A percentile compares a stretch with the other conserved stretches of the same genome.
phyloP scores from a whole-genome alignment of 2,113 vertebrate species.

The Sander vitreus region DNA sequence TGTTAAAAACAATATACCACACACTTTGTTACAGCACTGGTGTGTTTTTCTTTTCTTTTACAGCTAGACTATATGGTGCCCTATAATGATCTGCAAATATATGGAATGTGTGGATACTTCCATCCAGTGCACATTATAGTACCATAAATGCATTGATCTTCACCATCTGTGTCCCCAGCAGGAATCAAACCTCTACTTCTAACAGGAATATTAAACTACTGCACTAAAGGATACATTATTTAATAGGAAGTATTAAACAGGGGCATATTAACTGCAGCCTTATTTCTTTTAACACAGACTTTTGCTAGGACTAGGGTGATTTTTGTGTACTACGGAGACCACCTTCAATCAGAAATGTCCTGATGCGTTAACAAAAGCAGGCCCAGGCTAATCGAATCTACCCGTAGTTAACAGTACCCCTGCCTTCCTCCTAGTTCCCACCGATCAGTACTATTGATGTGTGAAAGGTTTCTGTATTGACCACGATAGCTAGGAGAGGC shows the following conservation, averaged over 20 bases:
- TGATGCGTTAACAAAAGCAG: constrained; percentile 80
- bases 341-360: constrained; percentile 75
- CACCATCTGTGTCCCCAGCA: constrained; percentile 55
- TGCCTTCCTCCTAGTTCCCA: constrained; percentile 68
- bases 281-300: constrained; percentile 22
- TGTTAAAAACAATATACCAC: constrained; percentile 92
- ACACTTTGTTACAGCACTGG: constrained; percentile 81
- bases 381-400: constrained; percentile 78
- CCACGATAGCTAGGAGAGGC: constrained; percentile 72
- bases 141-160: constrained; percentile 64
- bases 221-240: constrained; percentile 31
- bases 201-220: constrained; percentile 37
- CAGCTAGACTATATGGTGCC: constrained; percentile 61
- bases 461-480: constrained; percentile 85
- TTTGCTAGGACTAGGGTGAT: constrained; percentile 29
- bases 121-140: constrained; percentile 56
- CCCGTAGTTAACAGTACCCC: constrained; percentile 77
- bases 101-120: constrained; percentile 52
- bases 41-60: constrained; percentile 60
- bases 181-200: constrained; percentile 43
- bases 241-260: constrained; percentile 35
- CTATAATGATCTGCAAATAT: constrained; percentile 54
- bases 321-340: constrained; percentile 62
- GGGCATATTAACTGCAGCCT: constrained; percentile 24
- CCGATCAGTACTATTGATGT: constrained; percentile 80